phyloP scores from a whole-genome alignment of 92 coral and sea anemone species.

The Parazoanthus atlanticus region DNA sequence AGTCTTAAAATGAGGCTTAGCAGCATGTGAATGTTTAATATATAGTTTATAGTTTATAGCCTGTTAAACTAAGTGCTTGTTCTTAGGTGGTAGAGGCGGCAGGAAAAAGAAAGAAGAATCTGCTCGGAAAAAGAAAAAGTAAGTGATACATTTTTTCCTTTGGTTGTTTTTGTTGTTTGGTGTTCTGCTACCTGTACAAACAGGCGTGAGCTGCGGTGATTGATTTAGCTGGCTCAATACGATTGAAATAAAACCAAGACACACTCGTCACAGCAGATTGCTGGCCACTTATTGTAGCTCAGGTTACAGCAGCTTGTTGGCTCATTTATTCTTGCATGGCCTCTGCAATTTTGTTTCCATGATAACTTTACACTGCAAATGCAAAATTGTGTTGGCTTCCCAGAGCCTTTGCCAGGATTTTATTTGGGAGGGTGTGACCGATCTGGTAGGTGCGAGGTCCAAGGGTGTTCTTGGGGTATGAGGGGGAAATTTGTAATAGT shows the following conservation, averaged over 20 bases:
- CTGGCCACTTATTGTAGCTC: not conserved
- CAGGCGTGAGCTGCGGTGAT: not conserved
- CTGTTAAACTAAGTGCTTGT: not conserved
- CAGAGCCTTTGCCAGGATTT: no score
- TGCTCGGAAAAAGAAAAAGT: constrained; percentile 87
- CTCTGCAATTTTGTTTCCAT: no score
- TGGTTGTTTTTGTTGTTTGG: not conserved
- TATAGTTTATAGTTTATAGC: not conserved
- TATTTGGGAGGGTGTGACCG: no score
- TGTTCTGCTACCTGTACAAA: not conserved
- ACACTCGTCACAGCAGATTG: not conserved
- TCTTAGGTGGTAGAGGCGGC: constrained; percentile 77
- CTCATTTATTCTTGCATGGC: not conserved
- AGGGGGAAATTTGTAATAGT: no score
- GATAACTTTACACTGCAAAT: no score
- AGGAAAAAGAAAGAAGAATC: constrained; percentile 73
- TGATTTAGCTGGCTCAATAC: not conserved
- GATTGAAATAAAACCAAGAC: no score
- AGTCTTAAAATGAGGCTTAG: no score
- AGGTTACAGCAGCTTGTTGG: no score
- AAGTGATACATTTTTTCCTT: not conserved
- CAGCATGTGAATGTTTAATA: no score
- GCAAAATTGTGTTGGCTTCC: no score
- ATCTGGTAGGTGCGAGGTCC: no score
- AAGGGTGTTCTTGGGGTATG: no score